These are phyloP conservation scores for Acronicta aceris DNA, from an alignment of 2,888 invertebrate species.

Conservation along the genomic window DNA sequence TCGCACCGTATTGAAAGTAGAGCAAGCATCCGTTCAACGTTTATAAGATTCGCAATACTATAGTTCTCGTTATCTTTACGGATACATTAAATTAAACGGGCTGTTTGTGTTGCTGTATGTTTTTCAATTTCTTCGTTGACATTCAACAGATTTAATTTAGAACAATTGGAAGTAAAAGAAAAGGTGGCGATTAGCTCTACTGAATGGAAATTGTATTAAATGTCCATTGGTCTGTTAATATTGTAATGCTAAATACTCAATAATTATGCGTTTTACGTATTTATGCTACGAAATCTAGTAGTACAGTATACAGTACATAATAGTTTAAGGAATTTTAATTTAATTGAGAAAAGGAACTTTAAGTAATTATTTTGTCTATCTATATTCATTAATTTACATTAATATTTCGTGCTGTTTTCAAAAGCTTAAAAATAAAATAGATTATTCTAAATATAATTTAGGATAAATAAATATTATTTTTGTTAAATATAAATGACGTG, in stretches of 20 bases:
- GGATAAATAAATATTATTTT: too few species aligned
- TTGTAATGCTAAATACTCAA: neutral
- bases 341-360: too few species aligned
- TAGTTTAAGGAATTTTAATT: slow-evolving; percentile 9
- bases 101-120: slow-evolving; percentile 8
- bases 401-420: too few species aligned
- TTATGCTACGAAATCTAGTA: slow-evolving; percentile 18
- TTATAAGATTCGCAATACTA: slow-evolving; percentile 71
- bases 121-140: slow-evolving; percentile 29
- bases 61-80: slow-evolving; percentile 60
- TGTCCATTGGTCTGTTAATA: neutral
- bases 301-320: too few species aligned
- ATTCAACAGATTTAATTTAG: slow-evolving; percentile 30
- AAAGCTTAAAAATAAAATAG: too few species aligned
- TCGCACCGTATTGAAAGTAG: slow-evolving; percentile 76
- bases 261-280: slow-evolving; percentile 19
- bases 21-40: slow-evolving; percentile 77
- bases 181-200: slow-evolving; percentile 22
- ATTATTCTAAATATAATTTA: too few species aligned
- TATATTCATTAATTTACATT: too few species aligned
- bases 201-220: slow-evolving; percentile 40
- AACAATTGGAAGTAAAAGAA: slow-evolving; percentile 21
- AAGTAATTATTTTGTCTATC: too few species aligned
- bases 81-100: slow-evolving; percentile 29
- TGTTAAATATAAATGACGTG: neutral